A percentile compares a stretch with the other conserved stretches of the same genome.
Evolutionary conservation across 2,888 invertebrate species (phyloP).

Genomic region (Lasioglossum calceatum): DNA sequence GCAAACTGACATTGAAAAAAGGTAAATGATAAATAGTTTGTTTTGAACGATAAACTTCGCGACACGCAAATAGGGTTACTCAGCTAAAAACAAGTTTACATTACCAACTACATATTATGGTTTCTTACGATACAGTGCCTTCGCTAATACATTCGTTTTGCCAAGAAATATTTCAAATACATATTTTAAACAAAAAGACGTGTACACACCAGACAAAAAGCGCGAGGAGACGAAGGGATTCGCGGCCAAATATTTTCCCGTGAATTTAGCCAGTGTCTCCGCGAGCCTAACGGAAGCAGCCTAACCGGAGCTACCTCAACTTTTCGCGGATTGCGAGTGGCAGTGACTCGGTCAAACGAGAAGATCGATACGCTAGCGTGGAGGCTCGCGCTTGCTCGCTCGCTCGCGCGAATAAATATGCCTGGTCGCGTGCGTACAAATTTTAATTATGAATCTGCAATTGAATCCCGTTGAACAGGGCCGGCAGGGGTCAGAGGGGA

Average conservation of each 20-base stretch:
- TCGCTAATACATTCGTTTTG: background rate
- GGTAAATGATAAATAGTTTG: background rate
- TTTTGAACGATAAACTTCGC: background rate
- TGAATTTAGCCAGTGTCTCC: background rate
- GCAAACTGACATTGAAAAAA: background rate
- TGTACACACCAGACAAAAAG: background rate
- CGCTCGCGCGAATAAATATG: conserved; percentile 55
- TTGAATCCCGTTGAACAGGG: conserved; percentile 12
- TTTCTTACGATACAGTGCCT: background rate
- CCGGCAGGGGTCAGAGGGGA: background rate
- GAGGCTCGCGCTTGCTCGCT: conserved; percentile 17
- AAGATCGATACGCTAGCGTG: conserved; percentile 52
- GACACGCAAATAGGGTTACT: background rate
- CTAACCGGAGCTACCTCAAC: conserved; percentile 8
- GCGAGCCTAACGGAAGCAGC: background rate
- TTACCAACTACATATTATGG: background rate
- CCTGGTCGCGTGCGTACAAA: conserved; percentile 40
- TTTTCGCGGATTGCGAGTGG: conserved; percentile 34
- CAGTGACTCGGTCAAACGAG: conserved; percentile 30
- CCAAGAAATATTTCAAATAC: background rate
- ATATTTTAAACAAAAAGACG: background rate
- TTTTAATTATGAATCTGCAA: conserved; percentile 47
- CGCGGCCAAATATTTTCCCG: background rate
- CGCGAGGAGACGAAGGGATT: background rate
- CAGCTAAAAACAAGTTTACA: background rate